Conservation (phyloP, 1,140 invertebrate species). For the Drosophila jambulina region DNA sequence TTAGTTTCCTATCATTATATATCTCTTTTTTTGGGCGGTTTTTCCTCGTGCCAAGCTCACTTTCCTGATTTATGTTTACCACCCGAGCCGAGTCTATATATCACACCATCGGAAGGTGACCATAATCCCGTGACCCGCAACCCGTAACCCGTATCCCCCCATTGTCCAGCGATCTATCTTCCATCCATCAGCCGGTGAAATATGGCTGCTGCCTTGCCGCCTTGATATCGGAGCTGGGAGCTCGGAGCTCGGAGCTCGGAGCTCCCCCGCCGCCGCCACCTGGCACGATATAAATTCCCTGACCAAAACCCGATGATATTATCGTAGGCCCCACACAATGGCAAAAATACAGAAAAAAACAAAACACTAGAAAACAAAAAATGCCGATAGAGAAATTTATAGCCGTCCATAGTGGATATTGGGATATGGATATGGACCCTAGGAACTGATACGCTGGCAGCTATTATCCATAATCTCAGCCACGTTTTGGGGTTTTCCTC, state of each 20-base stretch:
- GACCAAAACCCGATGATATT: conserved; percentile 64
- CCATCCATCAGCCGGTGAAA: conserved; percentile 79
- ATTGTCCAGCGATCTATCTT: conserved; percentile 47
- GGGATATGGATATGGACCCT: conserved; percentile 61
- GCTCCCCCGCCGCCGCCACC: conserved; percentile 35
- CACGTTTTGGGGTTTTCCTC: conserved; percentile 44
- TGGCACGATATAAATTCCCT: conserved; percentile 76
- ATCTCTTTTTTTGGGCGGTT: conserved; percentile 7
- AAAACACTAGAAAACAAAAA: conserved; percentile 13
- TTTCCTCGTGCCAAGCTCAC: conserved; percentile 25
- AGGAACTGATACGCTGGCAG: conserved; percentile 67
- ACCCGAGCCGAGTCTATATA: conserved; percentile 71
- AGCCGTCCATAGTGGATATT: conserved; percentile 63
- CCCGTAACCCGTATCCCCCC: conserved; percentile 51
- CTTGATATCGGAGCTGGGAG: conserved; percentile 46
- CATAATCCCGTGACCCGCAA: conserved; percentile 35
- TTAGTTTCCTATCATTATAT: conserved; percentile 15
- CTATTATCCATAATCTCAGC: conserved; percentile 52
- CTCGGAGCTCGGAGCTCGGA: not conserved
- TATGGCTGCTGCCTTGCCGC: conserved; percentile 57
- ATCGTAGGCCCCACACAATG: conserved; percentile 78
- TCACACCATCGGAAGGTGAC: conserved; percentile 51
- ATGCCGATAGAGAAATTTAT: conserved; percentile 78
- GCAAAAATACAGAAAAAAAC: conserved; percentile 49
- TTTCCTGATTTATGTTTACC: conserved; percentile 71